phyloP scores from a whole-genome alignment of 2,888 invertebrate genomes.

The Troides helena region DNA sequence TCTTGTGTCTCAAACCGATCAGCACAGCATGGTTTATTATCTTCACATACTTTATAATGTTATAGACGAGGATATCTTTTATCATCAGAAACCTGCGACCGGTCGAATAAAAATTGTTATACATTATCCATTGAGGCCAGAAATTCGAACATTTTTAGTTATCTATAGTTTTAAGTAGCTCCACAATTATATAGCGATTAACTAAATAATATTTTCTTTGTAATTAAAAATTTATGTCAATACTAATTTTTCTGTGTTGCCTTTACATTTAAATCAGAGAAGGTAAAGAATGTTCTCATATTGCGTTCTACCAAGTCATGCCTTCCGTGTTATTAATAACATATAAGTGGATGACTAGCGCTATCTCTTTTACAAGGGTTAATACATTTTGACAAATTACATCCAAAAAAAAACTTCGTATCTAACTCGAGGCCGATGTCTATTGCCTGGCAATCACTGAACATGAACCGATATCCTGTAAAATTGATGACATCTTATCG shows the following conservation, averaged over 20 bases:
- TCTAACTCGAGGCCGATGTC: not conserved
- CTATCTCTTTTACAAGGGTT: slow-evolving; percentile 2
- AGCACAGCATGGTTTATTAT: no score
- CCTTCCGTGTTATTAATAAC: slow-evolving; percentile 9
- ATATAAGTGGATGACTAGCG: slow-evolving; percentile 5
- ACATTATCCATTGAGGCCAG: not conserved
- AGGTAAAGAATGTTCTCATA: not conserved
- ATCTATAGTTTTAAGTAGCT: not conserved
- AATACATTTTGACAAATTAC: slow-evolving; percentile 12
- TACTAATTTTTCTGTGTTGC: not conserved
- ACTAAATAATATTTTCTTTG: not conserved
- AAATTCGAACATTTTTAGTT: not conserved
- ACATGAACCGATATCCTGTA: not conserved
- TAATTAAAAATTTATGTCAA: not conserved
- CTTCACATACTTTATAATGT: no score
- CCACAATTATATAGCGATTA: not conserved
- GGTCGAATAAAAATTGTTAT: no score
- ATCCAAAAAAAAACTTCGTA: not conserved
- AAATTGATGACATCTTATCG: no score
- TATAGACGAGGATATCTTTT: no score
- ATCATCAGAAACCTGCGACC: no score
- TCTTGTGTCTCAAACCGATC: no score
- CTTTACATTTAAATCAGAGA: not conserved
- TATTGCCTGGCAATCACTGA: not conserved
- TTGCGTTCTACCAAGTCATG: not conserved